Base-by-base conservation (phyloP, 2,797 vertebrate species). In the Synanceia verrucosa region DNA sequence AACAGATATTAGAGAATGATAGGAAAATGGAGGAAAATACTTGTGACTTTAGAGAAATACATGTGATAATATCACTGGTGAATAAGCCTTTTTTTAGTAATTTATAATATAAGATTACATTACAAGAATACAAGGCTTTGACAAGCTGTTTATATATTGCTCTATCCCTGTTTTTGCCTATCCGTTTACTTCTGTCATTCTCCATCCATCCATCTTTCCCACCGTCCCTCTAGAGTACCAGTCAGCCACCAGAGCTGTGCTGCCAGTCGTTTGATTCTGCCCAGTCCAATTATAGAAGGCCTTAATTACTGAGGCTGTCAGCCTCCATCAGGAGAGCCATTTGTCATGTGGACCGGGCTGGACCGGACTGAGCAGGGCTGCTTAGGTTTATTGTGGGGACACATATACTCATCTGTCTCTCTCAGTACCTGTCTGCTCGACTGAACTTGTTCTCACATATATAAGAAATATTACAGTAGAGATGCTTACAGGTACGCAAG, bases 281-380 rank as follows among this genome's bases (percentile, higher is more conserved):
- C 84, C 81, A 81, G 86, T 84, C 88, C 91, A 92, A 93, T 94
- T 91, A 92, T 88, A 87, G 76, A 81, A 87, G 82, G 76, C 80
- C 73, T 89, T 93, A 91, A 94, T 94, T 92, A 92, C 91, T 28
- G 73, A 78, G 83, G 65, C 87, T 89, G 94, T 92, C 93, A 85
- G 81, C 64, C 81, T 86, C 76, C 88, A 92, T 94, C 92, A 92
- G 79, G 61, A 70, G 73, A 73, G 59, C 82, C 83, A 88, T 92
- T 88, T 13, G 73, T 92, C 88, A 88, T 81, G 58, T 65, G 73
- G 79, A 82, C 82, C 26, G 76, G 84, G 74, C 78, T 82, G 79
- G 76, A 81, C 82, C 36, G 36, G 68, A 31, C 77, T 76, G 65
- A 64, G 70, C 65, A 19, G 66, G 78, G 50, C 77, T 73, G 52